A percentile compares a stretch with the other conserved stretches of the same genome.
phyloP scores from a whole-genome alignment of 2,113 vertebrate genomes.

The Leiothrix lutea region DNA sequence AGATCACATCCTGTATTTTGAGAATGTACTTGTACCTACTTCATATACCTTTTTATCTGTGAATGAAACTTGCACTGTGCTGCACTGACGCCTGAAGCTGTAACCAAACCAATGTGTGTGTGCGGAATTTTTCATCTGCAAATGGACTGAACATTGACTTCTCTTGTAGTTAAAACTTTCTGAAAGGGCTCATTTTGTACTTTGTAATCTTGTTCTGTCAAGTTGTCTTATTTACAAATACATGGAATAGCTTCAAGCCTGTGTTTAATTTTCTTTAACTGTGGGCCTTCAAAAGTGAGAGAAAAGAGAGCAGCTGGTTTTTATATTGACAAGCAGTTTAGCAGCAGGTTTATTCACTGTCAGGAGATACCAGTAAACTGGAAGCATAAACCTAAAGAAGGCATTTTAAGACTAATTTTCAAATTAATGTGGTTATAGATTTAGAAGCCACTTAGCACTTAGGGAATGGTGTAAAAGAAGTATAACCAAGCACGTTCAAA shows the following conservation, averaged over 20 bases:
- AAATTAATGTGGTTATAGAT: background rate
- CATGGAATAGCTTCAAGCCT: slow-evolving; percentile 26
- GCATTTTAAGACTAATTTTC: background rate
- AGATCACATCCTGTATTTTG: background rate
- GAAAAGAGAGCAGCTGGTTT: background rate
- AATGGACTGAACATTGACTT: background rate
- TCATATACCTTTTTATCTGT: slow-evolving; percentile 11
- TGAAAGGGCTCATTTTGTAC: slow-evolving; percentile 35
- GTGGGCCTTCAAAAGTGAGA: background rate
- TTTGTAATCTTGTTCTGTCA: slow-evolving; percentile 47
- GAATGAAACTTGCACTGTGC: slow-evolving; percentile 51
- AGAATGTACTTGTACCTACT: slow-evolving; percentile 5
- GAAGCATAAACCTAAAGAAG: background rate
- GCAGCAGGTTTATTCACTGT: background rate
- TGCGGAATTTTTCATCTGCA: background rate
- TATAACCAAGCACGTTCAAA: fast-evolving
- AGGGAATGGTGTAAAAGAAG: background rate
- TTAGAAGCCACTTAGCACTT: background rate
- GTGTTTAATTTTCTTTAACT: slow-evolving; percentile 9
- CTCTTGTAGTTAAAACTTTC: slow-evolving; percentile 7
- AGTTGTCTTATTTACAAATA: slow-evolving; percentile 61
- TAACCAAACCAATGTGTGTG: slow-evolving; percentile 46
- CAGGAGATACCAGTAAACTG: background rate
- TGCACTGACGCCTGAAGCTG: slow-evolving; percentile 43
- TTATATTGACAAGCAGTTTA: background rate